Evolutionary conservation across 1,140 invertebrate genomes (phyloP), one percentile per base, ranked within the genome.

Genomic region (Caenorhabditis brenneri): DNA sequence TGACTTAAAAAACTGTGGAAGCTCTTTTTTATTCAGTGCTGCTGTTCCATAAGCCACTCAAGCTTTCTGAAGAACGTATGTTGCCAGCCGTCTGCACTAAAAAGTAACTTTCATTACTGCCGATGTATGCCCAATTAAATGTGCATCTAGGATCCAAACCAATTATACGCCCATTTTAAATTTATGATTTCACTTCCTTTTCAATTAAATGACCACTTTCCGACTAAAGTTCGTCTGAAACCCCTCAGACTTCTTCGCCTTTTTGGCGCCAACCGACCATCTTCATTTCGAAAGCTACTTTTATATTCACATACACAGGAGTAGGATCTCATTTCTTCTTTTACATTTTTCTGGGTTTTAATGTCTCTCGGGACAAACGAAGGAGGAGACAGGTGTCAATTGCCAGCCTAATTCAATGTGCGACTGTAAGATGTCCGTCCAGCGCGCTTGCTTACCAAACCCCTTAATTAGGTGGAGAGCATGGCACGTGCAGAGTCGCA

Each of bases 351-450:
- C n/a, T 4, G 58, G 58, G 6, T 51, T 36, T 74, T 74, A 42
- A 74, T 74, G 65, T 74, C 65, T 74, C 65, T 74, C 36, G 65
- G 65, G 65, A 55, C 22, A 51, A n/a, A n/a, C 15, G 12, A 65
- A 65, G 36, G 22, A 22, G 53, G 33, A 74, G 65, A 74, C 65
- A 74, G 65, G 65, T 74, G 65, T 74, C 65, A 74, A 74, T 74
- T 74, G 65, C 65, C 65, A 42, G 5, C 65, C 65, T 74, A 74
- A 74, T 74, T 74, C 65, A n/a, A 74, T 74, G 65, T 74, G 42
- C 65, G 65, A 74, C 65, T 74, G 65, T 74, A 74, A 74, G 65
- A 74, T 74, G 65, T 74, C 31, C 36, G 58, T n/a, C 12, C 58
- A n/a, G 48, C 31, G 29, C 58, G 22, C 65, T 46, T 46, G 19